Evolutionary conservation across 2,888 invertebrate species (phyloP), one percentile per base, ranked within the genome.

Genomic region (Chydorus sphaericus): DNA sequence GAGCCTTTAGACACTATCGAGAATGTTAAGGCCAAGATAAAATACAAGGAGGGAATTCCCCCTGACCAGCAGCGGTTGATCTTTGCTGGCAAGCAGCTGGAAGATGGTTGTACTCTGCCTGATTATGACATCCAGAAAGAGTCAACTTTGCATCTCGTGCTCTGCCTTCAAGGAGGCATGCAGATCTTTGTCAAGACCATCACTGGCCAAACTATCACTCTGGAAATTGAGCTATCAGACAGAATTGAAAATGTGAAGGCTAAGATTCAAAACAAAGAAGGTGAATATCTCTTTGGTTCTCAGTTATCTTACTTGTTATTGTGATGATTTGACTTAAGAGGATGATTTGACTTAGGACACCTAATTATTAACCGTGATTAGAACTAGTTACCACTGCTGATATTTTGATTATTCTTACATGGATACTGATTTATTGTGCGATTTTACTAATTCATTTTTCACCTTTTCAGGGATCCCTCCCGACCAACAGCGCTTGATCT

Each of bases 51-150:
- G n/a, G n/a, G n/a, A n/a, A n/a, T n/a, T n/a, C n/a, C 77, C 77
- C 1, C 77, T 78, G 72, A 78, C 63, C 78, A 78, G 63, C 77
- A 78, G 65, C 66, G 77, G 57, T 63, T 78, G 50, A 78, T 76
- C 65, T 76, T 77, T 65, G 74, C 75, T 62, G 77, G 77, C 20
- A 77, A 77, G 64, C 77, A 78, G 67, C 65, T 77, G 59, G 77
- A 77, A 65, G 93, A 94, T 79, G 93, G 90, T 3, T 80, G 90
- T 54, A 92, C 92, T 2, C 75, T 94, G 28, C 87, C 86, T 0
- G 93, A 94, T 68, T 92, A 92, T 72, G 92, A 92, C 71, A 92
- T 93, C 68, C 91, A 94, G 73, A 91, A 92, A 71, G 77, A 77
- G 64, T 75, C 76, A 1, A 76, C 77, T 6, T 70, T 77, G 30